Base-by-base conservation (phyloP, 2,888 invertebrate species). In the Myopa tessellatipennis region DNA sequence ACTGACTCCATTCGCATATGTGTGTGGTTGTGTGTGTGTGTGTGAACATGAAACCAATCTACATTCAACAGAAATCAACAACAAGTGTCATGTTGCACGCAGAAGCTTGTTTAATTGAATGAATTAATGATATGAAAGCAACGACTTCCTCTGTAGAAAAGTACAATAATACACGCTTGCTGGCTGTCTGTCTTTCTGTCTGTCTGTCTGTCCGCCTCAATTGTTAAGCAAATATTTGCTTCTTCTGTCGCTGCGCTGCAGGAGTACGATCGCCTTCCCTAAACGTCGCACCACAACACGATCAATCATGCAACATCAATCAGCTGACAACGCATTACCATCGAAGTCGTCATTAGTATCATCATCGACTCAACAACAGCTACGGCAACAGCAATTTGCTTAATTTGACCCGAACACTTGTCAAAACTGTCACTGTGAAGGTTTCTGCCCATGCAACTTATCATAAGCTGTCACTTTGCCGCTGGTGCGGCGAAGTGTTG, bases 151-250 rank as follows among this genome's bases (percentile, higher is more conserved):
- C 60, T 55, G 26, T 34, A 26, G 61, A n/a, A 55, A 40, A 36
- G 38, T 60, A 18, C 26, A 52, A 67, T 18, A 61, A 73, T 12
- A 52, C 4, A 14, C 45, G 50, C 14, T 50, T 16, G 38, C 58
- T 58, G 38, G 16, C 72, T n/a, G 40, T 60, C 45, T 38, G 60
- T 12, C 75, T 63, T 38, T 61, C 63, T 34, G 4, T 38, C 18
- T 12, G 58, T 78, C 63, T 69, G 60, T 50, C 68, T 77, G 40
- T 52, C 34, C 68, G 52, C 36, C 26, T 78, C 72, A 79, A 84
- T 85, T 80, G 82, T 82, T 84, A 85, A 82, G 84, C 84, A 85
- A 85, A 85, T 85, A 86, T 85, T 83, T 82, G 81, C 18, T 76
- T 70, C 77, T 40, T 52, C 34, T 63, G 36, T 65, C 60, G 67